Evolutionary conservation across 2,797 vertebrate genomes (phyloP).

Genomic region (Hephaestus fuliginosus): DNA sequence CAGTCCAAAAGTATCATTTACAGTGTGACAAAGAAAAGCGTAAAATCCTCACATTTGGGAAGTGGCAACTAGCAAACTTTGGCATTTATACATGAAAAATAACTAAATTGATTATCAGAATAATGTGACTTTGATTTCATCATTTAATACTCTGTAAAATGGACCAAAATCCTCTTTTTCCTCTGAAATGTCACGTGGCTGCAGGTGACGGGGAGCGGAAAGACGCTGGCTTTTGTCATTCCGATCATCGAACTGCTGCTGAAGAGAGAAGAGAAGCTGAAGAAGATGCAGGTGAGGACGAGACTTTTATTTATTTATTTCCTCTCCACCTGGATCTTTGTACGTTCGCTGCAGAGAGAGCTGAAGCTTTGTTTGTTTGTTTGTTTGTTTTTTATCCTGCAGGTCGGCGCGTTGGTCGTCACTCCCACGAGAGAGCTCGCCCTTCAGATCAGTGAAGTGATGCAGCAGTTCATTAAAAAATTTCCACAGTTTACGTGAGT

Average conservation of each 20-base stretch:
- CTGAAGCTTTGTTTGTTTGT: too few species aligned
- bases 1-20: neutral
- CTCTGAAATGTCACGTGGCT: neutral
- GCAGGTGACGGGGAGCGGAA: slow-evolving; percentile 97
- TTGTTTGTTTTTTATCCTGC: slow-evolving; percentile 4
- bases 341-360: too few species aligned
- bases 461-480: slow-evolving; percentile 88
- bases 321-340: too few species aligned
- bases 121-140: too few species aligned
- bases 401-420: slow-evolving; percentile 96
- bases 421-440: slow-evolving; percentile 96
- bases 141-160: neutral
- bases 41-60: too few species aligned
- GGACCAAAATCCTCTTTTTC: neutral
- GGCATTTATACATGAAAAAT: too few species aligned
- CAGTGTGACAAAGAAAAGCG: neutral
- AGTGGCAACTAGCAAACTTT: too few species aligned
- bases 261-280: slow-evolving; percentile 92
- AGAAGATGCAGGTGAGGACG: slow-evolving; percentile 91
- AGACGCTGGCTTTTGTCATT: slow-evolving; percentile 96
- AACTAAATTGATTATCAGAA: too few species aligned
- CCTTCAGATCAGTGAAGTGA: slow-evolving; percentile 94
- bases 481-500: slow-evolving; percentile 93
- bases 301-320: too few species aligned
- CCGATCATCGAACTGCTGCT: slow-evolving; percentile 94